These are phyloP conservation scores for Bombycilla garrulus DNA, from an alignment of 2,113 vertebrate genomes.

Conservation along the genomic window DNA sequence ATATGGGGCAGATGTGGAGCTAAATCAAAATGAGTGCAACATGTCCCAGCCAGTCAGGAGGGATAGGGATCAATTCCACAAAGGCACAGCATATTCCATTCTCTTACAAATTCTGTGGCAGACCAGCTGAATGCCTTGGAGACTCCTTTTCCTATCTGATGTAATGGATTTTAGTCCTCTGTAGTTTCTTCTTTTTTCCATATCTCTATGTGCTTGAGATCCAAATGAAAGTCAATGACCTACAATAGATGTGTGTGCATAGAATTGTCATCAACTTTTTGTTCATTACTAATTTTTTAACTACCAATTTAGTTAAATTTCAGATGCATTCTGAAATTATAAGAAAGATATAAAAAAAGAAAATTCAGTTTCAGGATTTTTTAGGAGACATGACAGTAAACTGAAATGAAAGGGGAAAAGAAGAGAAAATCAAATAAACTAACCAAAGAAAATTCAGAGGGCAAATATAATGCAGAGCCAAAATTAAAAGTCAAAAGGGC, in stretches of 20 bases:
- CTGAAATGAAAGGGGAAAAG: background rate
- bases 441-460: background rate
- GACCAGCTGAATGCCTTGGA: background rate
- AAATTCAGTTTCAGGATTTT: background rate
- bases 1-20: rapidly evolving
- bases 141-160: background rate
- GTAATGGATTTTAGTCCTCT: background rate
- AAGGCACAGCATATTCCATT: background rate
- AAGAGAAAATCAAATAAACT: background rate
- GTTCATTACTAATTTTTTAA: background rate
- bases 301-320: background rate
- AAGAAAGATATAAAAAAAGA: background rate
- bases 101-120: background rate
- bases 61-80: background rate
- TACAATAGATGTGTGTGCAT: background rate
- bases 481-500: background rate
- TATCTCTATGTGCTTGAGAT: background rate
- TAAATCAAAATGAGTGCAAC: background rate
- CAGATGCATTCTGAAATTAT: background rate
- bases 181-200: background rate
- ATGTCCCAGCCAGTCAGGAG: background rate
- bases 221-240: background rate
- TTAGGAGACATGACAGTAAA: background rate
- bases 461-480: background rate
- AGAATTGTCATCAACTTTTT: background rate